Percentiles rank a stretch among this genome's conserved stretches.
These are phyloP conservation scores for Cylloceria caligata DNA, from an alignment of 2,888 invertebrate genomes.

Conservation along the genomic window DNA sequence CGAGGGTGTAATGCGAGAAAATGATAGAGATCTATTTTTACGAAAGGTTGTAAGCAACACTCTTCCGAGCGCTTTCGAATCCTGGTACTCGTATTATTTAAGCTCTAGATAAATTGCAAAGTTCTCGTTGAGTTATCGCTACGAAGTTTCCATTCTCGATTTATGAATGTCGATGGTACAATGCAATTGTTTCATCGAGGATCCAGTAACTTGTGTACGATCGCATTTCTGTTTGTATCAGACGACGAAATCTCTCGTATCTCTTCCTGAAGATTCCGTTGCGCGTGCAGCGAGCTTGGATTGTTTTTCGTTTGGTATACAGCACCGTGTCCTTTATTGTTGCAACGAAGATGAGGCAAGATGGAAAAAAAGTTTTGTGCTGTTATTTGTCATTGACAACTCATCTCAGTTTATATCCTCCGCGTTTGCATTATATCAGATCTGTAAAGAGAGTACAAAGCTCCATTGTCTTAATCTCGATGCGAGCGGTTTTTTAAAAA, in stretches of 20 bases:
- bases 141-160: constrained; percentile 36
- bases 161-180: constrained; percentile 34
- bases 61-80: constrained; percentile 11
- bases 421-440: too few relatives aligned
- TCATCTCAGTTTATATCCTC: too few relatives aligned
- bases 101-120: constrained; percentile 44
- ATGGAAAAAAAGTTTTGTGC: neutral
- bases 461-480: too few relatives aligned
- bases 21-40: constrained; percentile 40
- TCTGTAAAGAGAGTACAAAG: too few relatives aligned
- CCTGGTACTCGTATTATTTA: constrained; percentile 34
- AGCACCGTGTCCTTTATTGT: neutral
- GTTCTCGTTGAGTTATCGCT: constrained; percentile 29
- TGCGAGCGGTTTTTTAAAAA: too few relatives aligned
- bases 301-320: constrained; percentile 3
- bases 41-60: constrained; percentile 14
- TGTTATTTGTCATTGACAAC: neutral
- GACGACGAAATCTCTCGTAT: constrained; percentile 13
- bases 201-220: constrained; percentile 13
- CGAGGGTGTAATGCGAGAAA: constrained; percentile 6
- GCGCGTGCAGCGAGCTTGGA: neutral
- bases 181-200: constrained; percentile 18
- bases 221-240: constrained; percentile 26
- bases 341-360: neutral
- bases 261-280: neutral